phyloP scores from a whole-genome alignment of 2,113 vertebrate genomes.

The Melospiza georgiana region DNA sequence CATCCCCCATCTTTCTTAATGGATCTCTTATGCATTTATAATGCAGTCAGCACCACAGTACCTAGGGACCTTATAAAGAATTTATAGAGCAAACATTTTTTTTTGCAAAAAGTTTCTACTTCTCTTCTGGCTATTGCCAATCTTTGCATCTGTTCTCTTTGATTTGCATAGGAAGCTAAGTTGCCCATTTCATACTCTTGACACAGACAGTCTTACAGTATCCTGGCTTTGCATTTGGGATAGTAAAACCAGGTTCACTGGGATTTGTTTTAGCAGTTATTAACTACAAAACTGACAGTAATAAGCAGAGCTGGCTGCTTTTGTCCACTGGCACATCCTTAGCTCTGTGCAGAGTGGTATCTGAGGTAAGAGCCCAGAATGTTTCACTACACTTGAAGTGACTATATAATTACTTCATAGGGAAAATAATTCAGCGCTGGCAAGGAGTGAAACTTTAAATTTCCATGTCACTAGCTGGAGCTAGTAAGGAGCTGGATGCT shows the following conservation, averaged over 20 bases:
- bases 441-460: background rate
- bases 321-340: background rate
- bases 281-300: background rate
- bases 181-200: background rate
- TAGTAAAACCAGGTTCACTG: background rate
- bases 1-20: background rate
- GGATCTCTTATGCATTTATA: slow-evolving; percentile 51
- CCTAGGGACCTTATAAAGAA: slow-evolving; percentile 19
- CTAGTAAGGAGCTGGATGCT: background rate
- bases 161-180: background rate
- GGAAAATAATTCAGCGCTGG: background rate
- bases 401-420: background rate
- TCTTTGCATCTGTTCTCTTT: background rate
- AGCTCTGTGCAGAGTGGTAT: fast-evolving
- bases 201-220: background rate
- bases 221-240: background rate
- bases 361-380: background rate
- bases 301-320: background rate
- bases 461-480: fast-evolving
- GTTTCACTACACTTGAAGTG: background rate
- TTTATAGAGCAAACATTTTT: slow-evolving; percentile 34
- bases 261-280: background rate
- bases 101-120: background rate
- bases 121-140: background rate
- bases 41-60: background rate